Evolutionary conservation across 1,140 invertebrate genomes (phyloP).

Genomic region (Rhagoletis pomonella): DNA sequence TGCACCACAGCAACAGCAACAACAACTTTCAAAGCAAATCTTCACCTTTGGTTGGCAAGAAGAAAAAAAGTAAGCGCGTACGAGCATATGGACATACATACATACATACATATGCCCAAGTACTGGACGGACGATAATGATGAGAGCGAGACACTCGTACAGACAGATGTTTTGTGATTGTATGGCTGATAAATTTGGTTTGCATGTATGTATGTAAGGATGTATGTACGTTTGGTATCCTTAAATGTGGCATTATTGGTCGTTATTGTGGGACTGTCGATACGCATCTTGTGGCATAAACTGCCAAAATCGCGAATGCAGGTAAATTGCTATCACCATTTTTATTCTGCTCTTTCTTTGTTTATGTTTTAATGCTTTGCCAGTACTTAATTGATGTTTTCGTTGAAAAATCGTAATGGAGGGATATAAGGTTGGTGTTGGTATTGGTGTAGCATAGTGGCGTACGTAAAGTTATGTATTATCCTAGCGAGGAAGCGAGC

Average conservation of each 20-base stretch:
- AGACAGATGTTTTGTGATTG: slow-evolving; percentile 32
- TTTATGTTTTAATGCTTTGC: too few species aligned
- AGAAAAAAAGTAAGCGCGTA: too few species aligned
- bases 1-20: slow-evolving; percentile 8
- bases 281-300: not conserved
- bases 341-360: too few species aligned
- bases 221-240: not conserved
- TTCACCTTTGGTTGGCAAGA: not conserved
- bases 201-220: not conserved
- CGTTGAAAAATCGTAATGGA: too few species aligned
- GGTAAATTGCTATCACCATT: too few species aligned
- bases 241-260: not conserved
- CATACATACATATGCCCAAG: not conserved
- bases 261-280: not conserved
- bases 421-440: too few species aligned
- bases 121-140: not conserved
- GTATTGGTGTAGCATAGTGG: too few species aligned
- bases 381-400: too few species aligned
- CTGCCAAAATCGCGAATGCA: too few species aligned
- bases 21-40: not conserved
- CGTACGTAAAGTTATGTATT: too few species aligned
- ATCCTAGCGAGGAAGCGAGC: too few species aligned
- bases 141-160: not conserved
- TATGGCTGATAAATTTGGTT: not conserved
- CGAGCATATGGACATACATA: too few species aligned